Conservation (phyloP, 2,113 vertebrate species). For the Pluvialis apricaria region DNA sequence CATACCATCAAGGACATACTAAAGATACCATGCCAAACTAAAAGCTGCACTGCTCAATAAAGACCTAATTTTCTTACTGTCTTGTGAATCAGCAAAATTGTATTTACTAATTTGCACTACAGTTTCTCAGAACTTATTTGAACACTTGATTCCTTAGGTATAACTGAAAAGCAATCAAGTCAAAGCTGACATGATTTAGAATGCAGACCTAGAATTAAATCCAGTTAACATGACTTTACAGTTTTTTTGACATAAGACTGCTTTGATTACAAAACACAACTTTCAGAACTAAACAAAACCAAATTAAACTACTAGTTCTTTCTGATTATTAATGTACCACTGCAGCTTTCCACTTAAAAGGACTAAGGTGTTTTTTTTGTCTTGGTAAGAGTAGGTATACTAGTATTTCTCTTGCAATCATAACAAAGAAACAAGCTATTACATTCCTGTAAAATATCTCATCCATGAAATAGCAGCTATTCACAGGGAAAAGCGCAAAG, state of each 20-base stretch:
- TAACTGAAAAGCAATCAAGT: not conserved
- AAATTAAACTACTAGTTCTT: not conserved
- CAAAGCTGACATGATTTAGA: not conserved
- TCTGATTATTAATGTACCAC: not conserved
- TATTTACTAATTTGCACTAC: not conserved
- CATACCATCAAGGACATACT: not conserved
- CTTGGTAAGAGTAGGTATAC: not conserved
- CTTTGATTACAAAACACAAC: not conserved
- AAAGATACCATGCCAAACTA: not conserved
- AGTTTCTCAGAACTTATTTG: not conserved
- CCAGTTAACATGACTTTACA: not conserved
- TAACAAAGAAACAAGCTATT: not conserved
- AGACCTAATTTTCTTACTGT: not conserved
- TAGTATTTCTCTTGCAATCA: not conserved
- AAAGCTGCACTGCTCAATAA: not conserved
- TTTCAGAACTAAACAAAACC: not conserved
- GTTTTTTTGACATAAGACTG: not conserved
- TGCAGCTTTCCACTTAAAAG: not conserved
- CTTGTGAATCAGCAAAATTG: not conserved
- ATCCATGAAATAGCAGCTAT: not conserved
- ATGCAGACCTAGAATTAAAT: not conserved
- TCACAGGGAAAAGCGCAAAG: not conserved
- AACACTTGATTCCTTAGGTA: not conserved
- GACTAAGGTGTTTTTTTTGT: not conserved
- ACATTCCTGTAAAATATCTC: not conserved